Evolutionary conservation across 2,113 vertebrate species (phyloP), one percentile per base, ranked within the genome.

Genomic region (Lutjanus erythropterus): DNA sequence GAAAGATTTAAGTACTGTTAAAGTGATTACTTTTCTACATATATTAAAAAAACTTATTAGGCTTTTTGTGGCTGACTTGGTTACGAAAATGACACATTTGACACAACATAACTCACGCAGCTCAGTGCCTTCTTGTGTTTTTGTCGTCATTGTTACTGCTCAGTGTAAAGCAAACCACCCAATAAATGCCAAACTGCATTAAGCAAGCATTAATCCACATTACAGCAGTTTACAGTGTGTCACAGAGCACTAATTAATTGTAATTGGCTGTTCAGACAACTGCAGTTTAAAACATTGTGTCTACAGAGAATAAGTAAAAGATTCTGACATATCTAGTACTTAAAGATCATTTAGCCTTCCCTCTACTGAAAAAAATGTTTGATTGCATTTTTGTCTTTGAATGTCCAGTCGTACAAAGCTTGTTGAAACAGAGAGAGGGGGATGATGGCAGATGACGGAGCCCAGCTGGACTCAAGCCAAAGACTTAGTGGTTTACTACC

Each of bases 121-220:
- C 62, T 23, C 29, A 66, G 77, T 35, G 59, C 33, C 64, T 66
- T 21, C 78, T 27, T 81, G 47, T 58, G 29, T 56, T 1, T 82
- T 52, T 67, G 65, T 67, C 46, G 9, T 71, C 44, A 81, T 83
- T 29, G 64, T 83, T 16, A 31, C 37, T 46, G 50, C 16, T 46
- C 49, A 23, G 2, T 47, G 64, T 23, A 35, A 41, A 44, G 78
- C 64, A 78, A 67, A 69, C 75, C 66, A 19, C 75, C 8, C 8
- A 65, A 52, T 80, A 55, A 74, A 67, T 53, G 69, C 61, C 50
- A 55, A 42, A 69, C 35, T 78, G 53, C 35, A 71, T 77, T 58
- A 16, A 73, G 8, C 52, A 76, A 21, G 0, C 62, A 16, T 76
- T n/a, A 31, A 53, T 80, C 49, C 42, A 9, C 19, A 42, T 50